These are phyloP conservation scores for Pandemis cinnamomeana DNA, from an alignment of 2,888 invertebrate genomes.

Conservation along the genomic window DNA sequence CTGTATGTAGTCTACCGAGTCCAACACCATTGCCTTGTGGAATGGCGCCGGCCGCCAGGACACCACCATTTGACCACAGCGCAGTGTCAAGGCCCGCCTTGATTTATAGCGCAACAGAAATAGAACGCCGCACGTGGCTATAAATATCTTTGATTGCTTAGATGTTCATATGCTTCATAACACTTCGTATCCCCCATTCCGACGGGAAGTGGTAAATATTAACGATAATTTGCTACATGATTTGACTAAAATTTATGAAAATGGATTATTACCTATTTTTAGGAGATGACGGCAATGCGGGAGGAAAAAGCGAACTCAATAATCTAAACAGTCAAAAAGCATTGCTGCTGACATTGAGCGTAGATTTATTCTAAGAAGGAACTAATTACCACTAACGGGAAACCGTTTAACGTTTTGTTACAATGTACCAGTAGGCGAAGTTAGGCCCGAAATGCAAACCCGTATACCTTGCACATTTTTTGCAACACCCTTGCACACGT, in stretches of 20 bases:
- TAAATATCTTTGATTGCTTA: conserved; percentile 55
- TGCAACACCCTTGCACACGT: neutral
- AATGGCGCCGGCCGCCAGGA: conserved; percentile 6
- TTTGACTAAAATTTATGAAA: conserved; percentile 23
- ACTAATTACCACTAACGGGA: too few species aligned
- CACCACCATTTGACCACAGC: conserved; percentile 7
- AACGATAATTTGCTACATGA: conserved; percentile 25
- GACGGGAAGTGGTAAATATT: conserved; percentile 25
- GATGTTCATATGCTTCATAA: conserved; percentile 32
- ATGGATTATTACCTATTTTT: neutral
- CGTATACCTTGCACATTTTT: too few species aligned
- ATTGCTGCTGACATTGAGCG: neutral
- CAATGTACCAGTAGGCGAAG: too few species aligned
- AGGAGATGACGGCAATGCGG: conserved; percentile 2
- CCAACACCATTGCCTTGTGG: neutral
- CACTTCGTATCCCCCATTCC: conserved; percentile 36
- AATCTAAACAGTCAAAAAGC: neutral
- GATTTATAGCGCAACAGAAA: conserved; percentile 55
- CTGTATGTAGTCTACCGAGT: conserved; percentile 11
- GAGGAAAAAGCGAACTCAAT: neutral
- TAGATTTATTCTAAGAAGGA: too few species aligned
- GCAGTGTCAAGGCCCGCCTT: conserved; percentile 58
- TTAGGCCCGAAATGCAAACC: too few species aligned
- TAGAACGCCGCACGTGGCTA: conserved; percentile 57
- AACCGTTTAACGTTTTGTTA: too few species aligned